Percentiles rank a stretch among this genome's conserved stretches.
phyloP scores from a whole-genome alignment of 2,797 vertebrate genomes.

The Tenualosa ilisha region DNA sequence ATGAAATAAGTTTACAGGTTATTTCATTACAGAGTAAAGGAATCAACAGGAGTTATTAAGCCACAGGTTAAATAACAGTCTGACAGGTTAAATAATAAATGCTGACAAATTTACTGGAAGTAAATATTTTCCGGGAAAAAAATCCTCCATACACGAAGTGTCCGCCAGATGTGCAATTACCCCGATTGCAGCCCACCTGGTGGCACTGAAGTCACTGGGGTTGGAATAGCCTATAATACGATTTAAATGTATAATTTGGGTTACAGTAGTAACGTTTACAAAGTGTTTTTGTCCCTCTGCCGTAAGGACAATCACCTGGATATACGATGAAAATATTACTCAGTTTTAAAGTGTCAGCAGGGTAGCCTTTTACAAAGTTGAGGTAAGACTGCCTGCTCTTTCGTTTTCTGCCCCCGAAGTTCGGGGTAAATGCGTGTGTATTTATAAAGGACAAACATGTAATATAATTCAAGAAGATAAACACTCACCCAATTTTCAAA shows the following conservation, averaged over 20 bases:
- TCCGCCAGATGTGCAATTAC: constrained; percentile 18
- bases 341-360: not conserved
- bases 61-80: not conserved
- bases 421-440: not conserved
- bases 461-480: not conserved
- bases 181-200: not conserved
- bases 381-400: not conserved
- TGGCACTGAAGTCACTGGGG: not conserved
- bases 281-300: not conserved
- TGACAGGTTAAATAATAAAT: too few species aligned
- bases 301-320: not conserved
- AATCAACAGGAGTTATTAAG: not conserved
- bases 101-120: not conserved
- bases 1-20: not conserved
- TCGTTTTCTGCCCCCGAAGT: not conserved
- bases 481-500: constrained; percentile 93
- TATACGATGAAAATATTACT: not conserved
- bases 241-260: not conserved
- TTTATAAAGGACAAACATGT: not conserved
- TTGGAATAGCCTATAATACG: not conserved
- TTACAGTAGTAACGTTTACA: not conserved
- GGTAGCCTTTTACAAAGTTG: not conserved
- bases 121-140: not conserved
- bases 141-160: not conserved
- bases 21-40: not conserved